These are phyloP conservation scores for Siniperca scherzeri DNA, from an alignment of 2,797 vertebrate species.

Conservation along the genomic window DNA sequence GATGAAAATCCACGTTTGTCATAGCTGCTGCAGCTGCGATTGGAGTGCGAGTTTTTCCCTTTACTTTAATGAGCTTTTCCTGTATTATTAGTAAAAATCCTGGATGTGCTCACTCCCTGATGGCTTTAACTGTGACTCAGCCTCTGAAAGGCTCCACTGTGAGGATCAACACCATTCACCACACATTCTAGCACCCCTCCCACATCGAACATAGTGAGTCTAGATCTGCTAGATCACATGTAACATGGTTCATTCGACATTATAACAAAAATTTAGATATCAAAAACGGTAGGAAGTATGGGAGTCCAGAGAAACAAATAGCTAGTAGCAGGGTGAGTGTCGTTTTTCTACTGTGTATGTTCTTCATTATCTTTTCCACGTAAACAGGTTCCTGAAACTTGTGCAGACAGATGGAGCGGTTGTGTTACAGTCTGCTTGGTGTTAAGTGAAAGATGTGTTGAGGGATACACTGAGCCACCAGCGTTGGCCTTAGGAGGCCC, in stretches of 20 bases:
- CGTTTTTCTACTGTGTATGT: slow-evolving; percentile 47
- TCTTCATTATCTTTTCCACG: slow-evolving; percentile 67
- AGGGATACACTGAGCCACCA: slow-evolving; percentile 77
- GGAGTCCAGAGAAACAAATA: slow-evolving; percentile 40
- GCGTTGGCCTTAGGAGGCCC: slow-evolving; percentile 79
- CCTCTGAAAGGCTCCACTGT: slow-evolving; percentile 63
- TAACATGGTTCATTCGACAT: slow-evolving; percentile 19
- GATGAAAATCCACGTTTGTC: slow-evolving; percentile 61
- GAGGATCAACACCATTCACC: slow-evolving; percentile 58
- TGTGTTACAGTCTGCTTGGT: slow-evolving; percentile 75
- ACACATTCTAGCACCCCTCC: slow-evolving; percentile 56
- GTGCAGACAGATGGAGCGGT: slow-evolving; percentile 64
- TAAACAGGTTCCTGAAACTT: slow-evolving; percentile 71
- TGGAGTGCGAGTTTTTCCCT: slow-evolving; percentile 19
- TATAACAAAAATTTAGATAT: slow-evolving; percentile 3
- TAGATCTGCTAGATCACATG: slow-evolving; percentile 37
- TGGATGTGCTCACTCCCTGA: slow-evolving; percentile 52
- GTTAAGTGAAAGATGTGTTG: slow-evolving; percentile 76
- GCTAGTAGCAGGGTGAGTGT: slow-evolving; percentile 34
- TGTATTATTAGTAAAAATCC: slow-evolving; percentile 69
- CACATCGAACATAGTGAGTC: slow-evolving; percentile 31
- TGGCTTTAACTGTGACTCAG: slow-evolving; percentile 61
- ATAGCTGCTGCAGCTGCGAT: slow-evolving; percentile 63
- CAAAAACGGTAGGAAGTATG: slow-evolving; percentile 38
- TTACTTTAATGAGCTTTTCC: slow-evolving; percentile 69